Evolutionary conservation across 2,113 vertebrate species (phyloP), one percentile per base, ranked within the genome.

Genomic region (Cyanoramphus novaezelandiae): DNA sequence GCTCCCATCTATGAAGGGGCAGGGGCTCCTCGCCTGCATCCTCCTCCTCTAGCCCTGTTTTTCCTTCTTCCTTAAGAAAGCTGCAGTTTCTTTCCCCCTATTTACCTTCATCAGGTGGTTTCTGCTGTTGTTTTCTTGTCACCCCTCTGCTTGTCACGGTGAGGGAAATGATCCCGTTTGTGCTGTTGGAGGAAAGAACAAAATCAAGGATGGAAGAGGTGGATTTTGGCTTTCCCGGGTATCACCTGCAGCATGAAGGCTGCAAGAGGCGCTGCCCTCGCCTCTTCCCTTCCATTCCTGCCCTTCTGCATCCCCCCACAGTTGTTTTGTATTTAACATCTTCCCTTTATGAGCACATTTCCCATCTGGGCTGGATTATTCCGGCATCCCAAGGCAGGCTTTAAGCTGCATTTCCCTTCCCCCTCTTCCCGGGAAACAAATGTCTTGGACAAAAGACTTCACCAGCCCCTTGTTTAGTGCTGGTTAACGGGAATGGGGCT

Each of bases 341-440:
- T 63, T 72, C 76, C 59, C 81, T 83, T 83, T 20, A 46, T 25
- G 55, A 86, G 10, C 80, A 2, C 37, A 1, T 86, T 91, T 93
- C 60, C 91, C 91, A 81, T 83, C 95, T 91, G 91, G 83, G 49
- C 24, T 44, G 68, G 77, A 75, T 92, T 74, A 78, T 95, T 94
- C 62, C 21, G 50, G 68, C 67, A 70, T 91, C 76, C 57, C 41
- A 14, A 62, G 49, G 92, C 80, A 88, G 31, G 69, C 63, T 84
- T 86, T 44, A 76, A 89, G 55, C 84, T 52, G 37, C 16, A 10
- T 65, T 14, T 87, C 19, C 55, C 67, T 19, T 90, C 63, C 75
- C 41, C 31, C 37, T 82, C 46, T 90, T 63, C 65, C 60, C 3
- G 1, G 53, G 39, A 81, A 90, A 70, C 31, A 62, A 71, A 37